Evolutionary conservation across 2,888 invertebrate genomes (phyloP), one percentile per base, ranked within the genome.

Genomic region (Cistogaster globosa): DNA sequence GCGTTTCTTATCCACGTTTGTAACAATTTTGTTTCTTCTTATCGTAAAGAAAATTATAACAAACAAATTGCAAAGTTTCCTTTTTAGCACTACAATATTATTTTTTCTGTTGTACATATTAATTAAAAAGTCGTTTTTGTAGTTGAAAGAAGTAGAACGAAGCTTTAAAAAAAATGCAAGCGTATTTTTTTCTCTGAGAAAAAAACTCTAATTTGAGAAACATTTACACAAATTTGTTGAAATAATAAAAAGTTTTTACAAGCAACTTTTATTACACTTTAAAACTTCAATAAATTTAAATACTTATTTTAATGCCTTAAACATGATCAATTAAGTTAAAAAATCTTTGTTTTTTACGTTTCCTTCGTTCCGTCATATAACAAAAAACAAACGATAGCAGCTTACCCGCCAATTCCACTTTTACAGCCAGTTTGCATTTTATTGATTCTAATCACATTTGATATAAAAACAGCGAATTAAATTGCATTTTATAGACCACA

Each of bases 401-500:
- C n/a, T 6, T 18, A 18, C 22, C 8, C n/a, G 14, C 53, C 36
- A 14, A n/a, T 22, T 20, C n/a, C 18, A 16, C 12, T 32, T 48
- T 32, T 20, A 5, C 3, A 38, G 6, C 16, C 38, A 7, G 14
- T 53, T n/a, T 11, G n/a, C 14, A 38, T 63, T 51, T 74, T 58
- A 68, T 45, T 75, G 55, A 81, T 80, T 67, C 67, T 48, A 20
- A 42, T 53, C 80, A 65, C 74, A 74, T 67, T 58, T 67, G 11
- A 36, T 62, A 68, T 53, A 42, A 74, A 71, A 75, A 62, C n/a
- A 22, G 18, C 68, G 81, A 81, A 62, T 81, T 68, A 81, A 72
- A 68, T 68, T 32, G 38, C 57, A 72, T 84, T 80, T 77, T 81
- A 77, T 72, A 81, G 84, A 68, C 80, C 72, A 80, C 72, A 76